Base-by-base conservation (phyloP, 2,888 invertebrate genomes). In the Clanis bilineata region DNA sequence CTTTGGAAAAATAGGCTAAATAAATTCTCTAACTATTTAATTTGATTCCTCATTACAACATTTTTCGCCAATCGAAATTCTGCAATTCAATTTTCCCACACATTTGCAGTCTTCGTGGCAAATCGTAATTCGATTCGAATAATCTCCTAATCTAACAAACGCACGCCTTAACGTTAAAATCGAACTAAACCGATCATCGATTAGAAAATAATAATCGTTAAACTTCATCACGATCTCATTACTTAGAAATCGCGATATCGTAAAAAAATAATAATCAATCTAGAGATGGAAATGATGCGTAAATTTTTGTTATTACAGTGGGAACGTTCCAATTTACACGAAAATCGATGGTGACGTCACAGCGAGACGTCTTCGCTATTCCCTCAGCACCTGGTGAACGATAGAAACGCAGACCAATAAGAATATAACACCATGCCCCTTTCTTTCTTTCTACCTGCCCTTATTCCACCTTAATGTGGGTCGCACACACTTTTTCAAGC, bases 301-400 rank as follows among this genome's bases (percentile, higher is more conserved):
- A 56, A 56, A 60, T 56, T 56, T n/a, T 56, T 60, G 36, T 57
- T 61, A 63, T 60, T 58, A 56, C 56, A 62, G 58, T 62, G 59
- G 63, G 61, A 63, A 47, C 64, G 51, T 62, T 47, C 56, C 38
- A 55, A 64, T 59, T 59, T 55, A 55, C 59, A 22, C 15, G 32
- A 18, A 59, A 60, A 41, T 60, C 56, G 56, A 58, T 51, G 39
- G 47, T 25, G 32, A 51, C n/a, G 51, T 21, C 51, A n/a, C n/a
- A n/a, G 28, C 47, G 47, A 15, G 36, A 36, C 28, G 51, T 51
- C 51, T 51, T 9, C 3, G 9, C 18, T 15, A 32, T 18, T 28
- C 51, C 28, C 18, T 28, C 7, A 18, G 6, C n/a, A 18, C 41
- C 7, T 18, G 41, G 18, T 12, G 36, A 36, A 41, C 25, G 45